Percentiles rank a stretch among this genome's conserved stretches.
Evolutionary conservation across 2,113 vertebrate species (phyloP).

Genomic region (Mohoua ochrocephala): DNA sequence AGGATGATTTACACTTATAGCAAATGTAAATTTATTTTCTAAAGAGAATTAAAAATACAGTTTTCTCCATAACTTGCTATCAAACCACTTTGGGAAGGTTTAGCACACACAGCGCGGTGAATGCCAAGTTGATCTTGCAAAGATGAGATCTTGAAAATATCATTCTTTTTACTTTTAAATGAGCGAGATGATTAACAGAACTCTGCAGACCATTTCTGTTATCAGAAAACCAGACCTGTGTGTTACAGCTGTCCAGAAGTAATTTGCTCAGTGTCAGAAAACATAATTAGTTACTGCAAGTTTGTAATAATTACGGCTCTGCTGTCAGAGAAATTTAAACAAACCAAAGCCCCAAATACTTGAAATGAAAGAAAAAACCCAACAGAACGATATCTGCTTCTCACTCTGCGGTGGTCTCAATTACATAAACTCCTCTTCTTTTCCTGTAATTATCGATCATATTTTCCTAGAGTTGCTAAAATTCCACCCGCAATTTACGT

Average conservation of each 20-base stretch:
- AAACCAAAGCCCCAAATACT: neutral
- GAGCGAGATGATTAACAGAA: neutral
- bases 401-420: neutral
- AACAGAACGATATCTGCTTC: neutral
- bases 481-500: neutral
- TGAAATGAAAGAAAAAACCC: neutral
- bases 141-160: neutral
- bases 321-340: neutral
- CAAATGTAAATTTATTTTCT: slow-evolving; percentile 29
- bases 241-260: neutral
- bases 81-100: neutral
- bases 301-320: neutral
- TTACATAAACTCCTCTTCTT: neutral
- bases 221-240: neutral
- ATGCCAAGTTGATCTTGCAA: neutral
- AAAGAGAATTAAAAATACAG: neutral
- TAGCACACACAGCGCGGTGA: neutral
- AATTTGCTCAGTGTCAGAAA: neutral
- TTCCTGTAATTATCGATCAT: neutral
- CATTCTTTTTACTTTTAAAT: neutral
- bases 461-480: neutral
- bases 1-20: neutral
- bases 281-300: neutral
- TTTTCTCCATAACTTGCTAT: slow-evolving; percentile 13
- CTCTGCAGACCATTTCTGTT: neutral